Evolutionary conservation across 2,797 vertebrate species (phyloP), one percentile per base, ranked within the genome.

Genomic region (Dallia pectoralis): DNA sequence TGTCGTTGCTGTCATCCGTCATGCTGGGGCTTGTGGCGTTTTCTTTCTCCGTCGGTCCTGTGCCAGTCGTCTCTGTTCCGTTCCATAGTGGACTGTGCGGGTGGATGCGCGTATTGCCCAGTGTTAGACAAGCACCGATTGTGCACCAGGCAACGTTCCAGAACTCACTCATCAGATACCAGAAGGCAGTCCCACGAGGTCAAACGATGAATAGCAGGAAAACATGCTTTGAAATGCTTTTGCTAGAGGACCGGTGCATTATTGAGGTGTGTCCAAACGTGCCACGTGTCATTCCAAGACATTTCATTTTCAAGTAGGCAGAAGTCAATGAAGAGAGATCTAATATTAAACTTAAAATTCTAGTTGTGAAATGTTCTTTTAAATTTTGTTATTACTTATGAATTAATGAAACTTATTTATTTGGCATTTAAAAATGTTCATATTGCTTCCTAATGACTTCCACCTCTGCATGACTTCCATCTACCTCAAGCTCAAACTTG

Each of bases 61-160:
- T 87, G 81, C 80, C 85, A 84, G 81, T 85, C 90, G 88, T 87
- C 71, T 78, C 83, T 86, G 80, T 85, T 82, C 79, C 77, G 79
- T 80, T 90, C 91, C 92, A 93, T 94, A 92, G 83, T 87, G 90
- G 86, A 90, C 80, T 69, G 66, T 83, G 69, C 75, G 87, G 79
- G 82, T 89, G 83, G 80, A 81, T 87, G 86, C 70, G 75, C 77
- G 66, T 78, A 77, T 72, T 82, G 87, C 64, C 78, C 79, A 78
- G 78, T 86, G 79, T 84, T 86, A 85, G 85, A 87, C 71, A 81
- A 64, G 14, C 19, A 62, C 69, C 56, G 83, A 70, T 85, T 87
- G 88, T 74, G 83, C 78, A 75, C 81, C 83, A 88, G 81, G 82
- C 69, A 76, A 78, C 79, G 79, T 93, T 92, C 91, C 90, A 91